phyloP scores from a whole-genome alignment of 1,140 invertebrate species.

The Cepaea nemoralis region DNA sequence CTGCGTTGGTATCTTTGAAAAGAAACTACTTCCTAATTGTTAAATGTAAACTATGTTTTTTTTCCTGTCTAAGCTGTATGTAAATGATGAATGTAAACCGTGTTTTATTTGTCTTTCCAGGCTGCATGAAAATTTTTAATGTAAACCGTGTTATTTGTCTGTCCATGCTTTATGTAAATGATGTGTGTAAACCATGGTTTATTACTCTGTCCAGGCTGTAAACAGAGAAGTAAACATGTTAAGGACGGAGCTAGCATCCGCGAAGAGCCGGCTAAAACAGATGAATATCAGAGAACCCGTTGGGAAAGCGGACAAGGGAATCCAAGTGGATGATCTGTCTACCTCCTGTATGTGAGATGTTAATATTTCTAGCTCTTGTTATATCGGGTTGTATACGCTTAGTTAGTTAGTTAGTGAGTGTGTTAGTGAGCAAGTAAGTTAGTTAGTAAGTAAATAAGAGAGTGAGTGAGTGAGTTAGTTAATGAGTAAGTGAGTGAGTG shows the following conservation, averaged over 20 bases:
- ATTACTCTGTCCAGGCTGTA: conserved; percentile 72
- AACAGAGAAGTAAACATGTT: conserved; percentile 76
- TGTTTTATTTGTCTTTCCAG: background rate
- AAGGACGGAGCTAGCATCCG: conserved; percentile 75
- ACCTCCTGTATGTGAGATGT: background rate
- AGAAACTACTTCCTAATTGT: no score
- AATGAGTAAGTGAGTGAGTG: no score
- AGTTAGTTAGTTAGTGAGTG: no score
- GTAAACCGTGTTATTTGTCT: background rate
- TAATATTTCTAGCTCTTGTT: no score
- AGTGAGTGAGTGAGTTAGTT: no score
- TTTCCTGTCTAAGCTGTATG: no score
- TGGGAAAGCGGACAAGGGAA: conserved; percentile 39
- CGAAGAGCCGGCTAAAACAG: conserved; percentile 71
- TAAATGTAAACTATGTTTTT: background rate
- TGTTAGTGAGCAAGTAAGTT: no score
- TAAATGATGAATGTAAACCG: no score
- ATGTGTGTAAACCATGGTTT: no score
- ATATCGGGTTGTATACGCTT: no score
- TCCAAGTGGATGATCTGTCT: conserved; percentile 31
- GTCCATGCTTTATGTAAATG: background rate
- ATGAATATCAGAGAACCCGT: conserved; percentile 46
- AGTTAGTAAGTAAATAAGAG: no score
- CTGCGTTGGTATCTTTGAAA: no score
- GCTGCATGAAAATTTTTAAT: background rate